phyloP scores from a whole-genome alignment of 2,888 invertebrate species.

The Euproctis similis region DNA sequence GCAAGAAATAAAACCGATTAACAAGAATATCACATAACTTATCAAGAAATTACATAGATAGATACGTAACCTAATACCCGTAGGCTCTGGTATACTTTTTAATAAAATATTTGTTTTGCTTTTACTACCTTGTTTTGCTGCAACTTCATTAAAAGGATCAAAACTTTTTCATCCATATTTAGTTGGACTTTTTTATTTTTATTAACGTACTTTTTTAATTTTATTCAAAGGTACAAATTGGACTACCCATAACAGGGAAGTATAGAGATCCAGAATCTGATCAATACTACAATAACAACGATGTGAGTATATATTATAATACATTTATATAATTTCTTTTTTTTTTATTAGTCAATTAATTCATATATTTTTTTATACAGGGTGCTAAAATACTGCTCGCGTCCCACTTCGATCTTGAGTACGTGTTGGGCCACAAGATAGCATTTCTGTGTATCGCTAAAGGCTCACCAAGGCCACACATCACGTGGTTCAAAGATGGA shows the following conservation, averaged over 20 bases:
- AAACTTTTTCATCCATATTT: too few relatives aligned
- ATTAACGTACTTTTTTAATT: not conserved
- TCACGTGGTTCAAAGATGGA: slow-evolving; percentile 97
- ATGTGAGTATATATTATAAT: slow-evolving; percentile 74
- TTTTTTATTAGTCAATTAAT: too few relatives aligned
- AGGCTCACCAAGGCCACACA: slow-evolving; percentile 91
- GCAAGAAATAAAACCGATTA: too few relatives aligned
- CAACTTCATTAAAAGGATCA: too few relatives aligned
- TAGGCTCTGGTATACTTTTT: too few relatives aligned
- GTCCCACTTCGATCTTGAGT: slow-evolving; percentile 95
- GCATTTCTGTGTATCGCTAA: slow-evolving; percentile 93
- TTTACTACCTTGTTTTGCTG: too few relatives aligned
- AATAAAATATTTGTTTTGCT: too few relatives aligned
- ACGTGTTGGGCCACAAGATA: slow-evolving; percentile 94
- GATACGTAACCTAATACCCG: too few relatives aligned
- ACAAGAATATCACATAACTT: too few relatives aligned
- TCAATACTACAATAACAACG: slow-evolving; percentile 92
- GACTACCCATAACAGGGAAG: slow-evolving; percentile 90
- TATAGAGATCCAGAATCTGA: slow-evolving; percentile 93
- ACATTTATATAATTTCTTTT: not conserved
- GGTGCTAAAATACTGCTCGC: slow-evolving; percentile 92
- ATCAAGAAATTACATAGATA: too few relatives aligned
- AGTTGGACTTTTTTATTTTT: too few relatives aligned
- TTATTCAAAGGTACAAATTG: slow-evolving; percentile 85
- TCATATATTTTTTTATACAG: too few relatives aligned